These are phyloP conservation scores for Australoheros scitulus DNA, from an alignment of 2,113 vertebrate species.

Conservation along the genomic window DNA sequence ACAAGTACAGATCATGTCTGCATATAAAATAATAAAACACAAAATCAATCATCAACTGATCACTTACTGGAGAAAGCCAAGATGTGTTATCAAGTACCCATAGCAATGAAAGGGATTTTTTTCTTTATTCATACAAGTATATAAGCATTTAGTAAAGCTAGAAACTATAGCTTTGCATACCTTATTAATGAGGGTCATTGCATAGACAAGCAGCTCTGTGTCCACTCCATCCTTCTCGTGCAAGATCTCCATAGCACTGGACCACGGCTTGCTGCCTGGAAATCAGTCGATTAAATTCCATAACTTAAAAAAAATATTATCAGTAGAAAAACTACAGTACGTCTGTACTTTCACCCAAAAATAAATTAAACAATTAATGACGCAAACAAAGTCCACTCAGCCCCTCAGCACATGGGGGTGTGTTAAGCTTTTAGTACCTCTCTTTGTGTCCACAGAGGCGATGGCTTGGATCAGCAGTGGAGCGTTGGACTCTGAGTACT, in stretches of 20 bases:
- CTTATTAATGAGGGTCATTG: slow-evolving; percentile 97
- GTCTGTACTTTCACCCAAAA: neutral
- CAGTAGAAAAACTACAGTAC: neutral
- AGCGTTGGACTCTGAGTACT: slow-evolving; percentile 91
- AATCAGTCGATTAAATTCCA: neutral
- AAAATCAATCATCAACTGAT: neutral
- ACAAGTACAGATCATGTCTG: neutral
- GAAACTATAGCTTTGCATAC: slow-evolving; percentile 66
- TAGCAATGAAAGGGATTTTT: too few species aligned
- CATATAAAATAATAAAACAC: neutral
- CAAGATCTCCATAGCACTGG: slow-evolving; percentile 92
- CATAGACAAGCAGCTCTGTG: slow-evolving; percentile 91
- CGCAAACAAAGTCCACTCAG: neutral
- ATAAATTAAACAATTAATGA: neutral
- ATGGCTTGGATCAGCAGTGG: slow-evolving; percentile 87
- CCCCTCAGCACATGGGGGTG: neutral
- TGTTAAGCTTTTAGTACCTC: slow-evolving; percentile 77
- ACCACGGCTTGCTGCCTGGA: slow-evolving; percentile 87
- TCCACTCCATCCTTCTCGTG: slow-evolving; percentile 95
- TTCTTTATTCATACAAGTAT: neutral
- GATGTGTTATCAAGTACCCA: neutral
- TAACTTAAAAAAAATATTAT: neutral
- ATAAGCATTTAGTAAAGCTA: neutral
- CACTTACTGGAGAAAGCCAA: neutral
- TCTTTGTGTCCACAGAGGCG: slow-evolving; percentile 83